Base-by-base conservation (phyloP, 2,888 invertebrate species). In the Thera britannica region DNA sequence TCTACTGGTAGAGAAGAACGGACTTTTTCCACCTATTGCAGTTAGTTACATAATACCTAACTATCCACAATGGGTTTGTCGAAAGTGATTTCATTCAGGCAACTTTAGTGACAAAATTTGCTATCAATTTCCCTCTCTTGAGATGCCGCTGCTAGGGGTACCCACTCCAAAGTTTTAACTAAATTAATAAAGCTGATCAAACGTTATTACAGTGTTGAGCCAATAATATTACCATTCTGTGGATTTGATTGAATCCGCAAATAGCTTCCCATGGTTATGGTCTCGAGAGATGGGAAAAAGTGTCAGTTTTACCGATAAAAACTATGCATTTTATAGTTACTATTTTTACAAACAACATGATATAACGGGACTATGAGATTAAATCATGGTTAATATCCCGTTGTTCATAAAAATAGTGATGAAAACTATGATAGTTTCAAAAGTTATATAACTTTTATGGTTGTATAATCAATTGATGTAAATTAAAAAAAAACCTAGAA, bases 231-330 rank as follows among this genome's bases (percentile, higher is more conserved):
- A 89, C 84, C 82, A 86, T 89, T 89, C 83, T 84, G 87, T 84
- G 83, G 87, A 88, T 90, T 91, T 91, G 91, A 92, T 93, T 90
- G 88, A 90, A 90, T 88, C 89, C 88, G 88, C 91, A 90, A 91
- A 92, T 90, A 90, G 87, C 87, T 90, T 92, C 90, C 87, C 89
- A 90, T 90, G 85, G 86, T 83, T 83, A 83, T 77, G 71, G 71
- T 62, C 48, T 70, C 46, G 78, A 88, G 83, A 79, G 84, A 76
- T 79, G 85, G 73, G 73, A 44, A 48, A 59, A 23, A 36, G 48
- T 34, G 8, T 2, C 23, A 7, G 8, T 34, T 8, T 34, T 52
- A 52, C 34, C 23, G 34, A 52, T 52, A 52, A 52, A 51, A 23
- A 23, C 12, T 7, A 46, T 9, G 44, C 2, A 8, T 34, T 23